A percentile compares a stretch with the other conserved stretches of the same genome.
phyloP scores from a whole-genome alignment of 37 sponge, comb jelly and placozoan genomes.

The Tethya wilhelma region DNA sequence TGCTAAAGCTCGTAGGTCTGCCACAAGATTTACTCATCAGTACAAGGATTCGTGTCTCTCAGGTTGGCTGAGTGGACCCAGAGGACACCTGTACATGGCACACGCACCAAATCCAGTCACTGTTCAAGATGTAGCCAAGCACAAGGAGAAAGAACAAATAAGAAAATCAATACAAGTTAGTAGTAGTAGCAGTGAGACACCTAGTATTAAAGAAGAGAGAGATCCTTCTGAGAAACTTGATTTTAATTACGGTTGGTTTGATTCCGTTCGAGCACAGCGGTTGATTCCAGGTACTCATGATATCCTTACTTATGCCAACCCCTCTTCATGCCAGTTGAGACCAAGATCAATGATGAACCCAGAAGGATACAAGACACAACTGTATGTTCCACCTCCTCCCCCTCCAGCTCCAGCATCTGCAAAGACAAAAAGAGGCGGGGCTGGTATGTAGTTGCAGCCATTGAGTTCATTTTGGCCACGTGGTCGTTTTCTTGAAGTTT shows the following conservation, averaged over 20 bases:
- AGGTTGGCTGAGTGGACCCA: conserved; percentile 48
- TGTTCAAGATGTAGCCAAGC: conserved; percentile 17
- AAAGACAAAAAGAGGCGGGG: conserved; percentile 1
- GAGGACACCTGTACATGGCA: conserved; percentile 61
- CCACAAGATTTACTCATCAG: conserved; percentile 52
- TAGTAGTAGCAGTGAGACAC: neutral
- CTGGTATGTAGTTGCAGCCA: neutral
- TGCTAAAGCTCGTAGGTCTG: conserved; percentile 16
- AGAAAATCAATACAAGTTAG: neutral
- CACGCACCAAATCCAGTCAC: conserved; percentile 63
- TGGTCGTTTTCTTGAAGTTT: too few relatives aligned
- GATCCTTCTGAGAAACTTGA: conserved; percentile 12
- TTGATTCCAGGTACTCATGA: conserved; percentile 65
- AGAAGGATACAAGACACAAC: conserved; percentile 36
- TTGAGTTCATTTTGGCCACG: too few relatives aligned
- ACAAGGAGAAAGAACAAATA: neutral
- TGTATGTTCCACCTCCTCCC: neutral
- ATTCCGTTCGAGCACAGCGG: conserved; percentile 68
- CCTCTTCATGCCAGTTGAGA: conserved; percentile 53
- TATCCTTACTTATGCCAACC: conserved; percentile 71
- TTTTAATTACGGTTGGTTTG: conserved; percentile 85
- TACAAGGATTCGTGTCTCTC: conserved; percentile 58
- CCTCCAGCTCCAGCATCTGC: neutral
- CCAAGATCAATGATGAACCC: conserved; percentile 66
- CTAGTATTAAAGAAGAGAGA: too few relatives aligned